phyloP scores from a whole-genome alignment of 2,888 invertebrate genomes.

The Camptogramma bilineatum region DNA sequence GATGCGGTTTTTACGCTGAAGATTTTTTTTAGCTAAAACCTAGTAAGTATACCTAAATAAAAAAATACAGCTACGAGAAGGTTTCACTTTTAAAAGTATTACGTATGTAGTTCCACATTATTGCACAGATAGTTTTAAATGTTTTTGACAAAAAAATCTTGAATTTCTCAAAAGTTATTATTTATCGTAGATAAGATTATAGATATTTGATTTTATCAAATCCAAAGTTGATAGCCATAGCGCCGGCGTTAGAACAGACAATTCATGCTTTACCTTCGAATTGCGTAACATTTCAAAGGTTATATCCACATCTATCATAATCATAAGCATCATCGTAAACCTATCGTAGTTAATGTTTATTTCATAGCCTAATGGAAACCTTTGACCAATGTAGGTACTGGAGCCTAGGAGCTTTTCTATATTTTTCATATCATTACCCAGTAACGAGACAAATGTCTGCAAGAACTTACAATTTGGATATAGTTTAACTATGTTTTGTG shows the following conservation, averaged over 20 bases:
- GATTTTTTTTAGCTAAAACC: no score
- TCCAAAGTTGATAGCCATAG: not conserved
- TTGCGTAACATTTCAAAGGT: not conserved
- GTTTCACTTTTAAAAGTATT: not conserved
- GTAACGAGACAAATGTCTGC: not conserved
- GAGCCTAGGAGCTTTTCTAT: no score
- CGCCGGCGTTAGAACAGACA: not conserved
- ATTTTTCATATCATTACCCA: not conserved
- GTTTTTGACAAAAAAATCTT: not conserved
- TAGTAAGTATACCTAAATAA: no score
- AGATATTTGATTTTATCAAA: not conserved
- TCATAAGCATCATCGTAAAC: not conserved
- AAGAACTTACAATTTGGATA: not conserved
- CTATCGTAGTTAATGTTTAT: not conserved
- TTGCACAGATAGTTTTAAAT: not conserved
- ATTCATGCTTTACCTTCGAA: not conserved
- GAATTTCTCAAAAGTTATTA: not conserved
- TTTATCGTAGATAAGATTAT: not conserved
- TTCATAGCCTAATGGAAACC: not conserved
- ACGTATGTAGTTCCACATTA: no score
- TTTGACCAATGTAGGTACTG: not conserved
- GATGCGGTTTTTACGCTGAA: no score
- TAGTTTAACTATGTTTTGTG: no score
- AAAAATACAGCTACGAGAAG: not conserved
- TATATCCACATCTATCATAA: not conserved